Evolutionary conservation across 1,140 invertebrate species (phyloP).

Genomic region (Pseudomyrmex pallidus): DNA sequence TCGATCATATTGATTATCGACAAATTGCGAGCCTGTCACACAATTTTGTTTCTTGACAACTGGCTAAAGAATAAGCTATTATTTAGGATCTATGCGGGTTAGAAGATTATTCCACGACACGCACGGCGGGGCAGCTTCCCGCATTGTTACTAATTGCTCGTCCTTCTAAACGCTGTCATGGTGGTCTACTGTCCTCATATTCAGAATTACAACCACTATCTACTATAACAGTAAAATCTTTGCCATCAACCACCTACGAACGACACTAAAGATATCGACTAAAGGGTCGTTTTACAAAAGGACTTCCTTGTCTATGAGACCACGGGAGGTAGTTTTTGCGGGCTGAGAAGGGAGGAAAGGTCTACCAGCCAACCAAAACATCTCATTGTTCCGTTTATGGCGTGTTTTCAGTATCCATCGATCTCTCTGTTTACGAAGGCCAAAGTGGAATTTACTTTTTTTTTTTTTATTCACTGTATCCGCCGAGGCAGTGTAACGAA

Average conservation of each 20-base stretch:
- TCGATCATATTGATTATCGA: background rate
- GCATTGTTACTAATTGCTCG: constrained; percentile 73
- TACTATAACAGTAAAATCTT: constrained; percentile 9
- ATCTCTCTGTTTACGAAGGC: constrained; percentile 68
- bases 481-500: too few relatives aligned
- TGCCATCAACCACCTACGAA: constrained; percentile 27
- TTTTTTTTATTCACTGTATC: too few relatives aligned
- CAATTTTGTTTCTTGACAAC: background rate
- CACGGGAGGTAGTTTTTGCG: constrained; percentile 34
- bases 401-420: constrained; percentile 75
- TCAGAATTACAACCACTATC: constrained; percentile 13
- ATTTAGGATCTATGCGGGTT: constrained; percentile 67
- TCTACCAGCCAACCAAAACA: constrained; percentile 70
- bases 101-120: constrained; percentile 25
- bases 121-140: constrained; percentile 62
- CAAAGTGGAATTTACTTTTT: constrained; percentile 28
- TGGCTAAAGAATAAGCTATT: background rate
- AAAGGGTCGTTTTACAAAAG: constrained; percentile 45
- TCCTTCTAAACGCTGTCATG: constrained; percentile 35
- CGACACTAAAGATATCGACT: background rate
- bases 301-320: background rate
- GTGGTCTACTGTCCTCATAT: constrained; percentile 57
- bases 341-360: constrained; percentile 27
- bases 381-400: constrained; percentile 79
- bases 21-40: constrained; percentile 32